Evolutionary conservation across 92 coral and sea anemone genomes (phyloP).

Genomic region (Nematostella vectensis): DNA sequence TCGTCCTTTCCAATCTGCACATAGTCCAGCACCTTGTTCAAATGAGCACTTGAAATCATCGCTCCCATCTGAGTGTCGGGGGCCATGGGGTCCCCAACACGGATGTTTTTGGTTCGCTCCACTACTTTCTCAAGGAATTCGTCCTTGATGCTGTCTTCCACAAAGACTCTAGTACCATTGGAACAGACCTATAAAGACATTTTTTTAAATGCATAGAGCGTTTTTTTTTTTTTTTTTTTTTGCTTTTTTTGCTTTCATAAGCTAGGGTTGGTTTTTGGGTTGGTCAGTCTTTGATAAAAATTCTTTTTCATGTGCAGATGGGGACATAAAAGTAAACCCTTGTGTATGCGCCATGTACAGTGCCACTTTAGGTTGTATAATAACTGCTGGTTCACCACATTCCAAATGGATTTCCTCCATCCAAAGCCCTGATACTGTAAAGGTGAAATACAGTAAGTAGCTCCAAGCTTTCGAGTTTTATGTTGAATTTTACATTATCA

Average conservation of each 20-base stretch:
- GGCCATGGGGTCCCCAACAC: constrained; percentile 89
- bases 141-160: constrained; percentile 75
- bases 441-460: too few relatives aligned
- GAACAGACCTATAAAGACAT: constrained; percentile 79
- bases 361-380: too few relatives aligned
- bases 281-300: background rate
- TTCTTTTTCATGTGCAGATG: background rate
- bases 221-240: too few relatives aligned
- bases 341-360: too few relatives aligned
- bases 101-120: constrained; percentile 69
- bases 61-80: constrained; percentile 91
- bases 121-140: constrained; percentile 65
- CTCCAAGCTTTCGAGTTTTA: too few relatives aligned
- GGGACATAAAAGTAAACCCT: too few relatives aligned
- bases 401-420: too few relatives aligned
- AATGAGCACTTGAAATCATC: constrained; percentile 70
- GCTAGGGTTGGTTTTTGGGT: background rate
- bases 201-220: background rate
- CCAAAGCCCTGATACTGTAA: too few relatives aligned
- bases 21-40: constrained; percentile 68
- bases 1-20: constrained; percentile 72
- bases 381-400: too few relatives aligned
- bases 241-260: too few relatives aligned
- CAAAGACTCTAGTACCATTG: constrained; percentile 91
- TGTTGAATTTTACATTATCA: too few relatives aligned